Evolutionary conservation across 2,888 invertebrate species (phyloP).

Genomic region (Diloba caeruleocephala): DNA sequence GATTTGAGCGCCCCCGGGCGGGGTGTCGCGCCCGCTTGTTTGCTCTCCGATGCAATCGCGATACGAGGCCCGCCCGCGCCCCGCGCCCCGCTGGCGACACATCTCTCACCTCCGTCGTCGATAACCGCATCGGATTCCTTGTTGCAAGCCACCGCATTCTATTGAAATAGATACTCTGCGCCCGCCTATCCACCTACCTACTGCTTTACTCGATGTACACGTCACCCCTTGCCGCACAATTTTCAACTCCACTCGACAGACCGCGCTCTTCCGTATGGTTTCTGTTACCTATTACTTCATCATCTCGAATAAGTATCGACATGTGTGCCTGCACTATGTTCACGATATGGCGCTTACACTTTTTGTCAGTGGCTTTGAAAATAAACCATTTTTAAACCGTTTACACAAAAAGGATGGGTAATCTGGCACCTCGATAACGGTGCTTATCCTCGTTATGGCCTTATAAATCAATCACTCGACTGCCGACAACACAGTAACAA

Average conservation of each 20-base stretch:
- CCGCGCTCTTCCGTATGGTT: constrained; percentile 60
- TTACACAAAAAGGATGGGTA: constrained; percentile 43
- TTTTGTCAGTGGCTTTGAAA: constrained; percentile 19
- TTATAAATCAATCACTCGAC: constrained; percentile 73
- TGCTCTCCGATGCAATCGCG: constrained; percentile 89
- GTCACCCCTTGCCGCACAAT: constrained; percentile 70
- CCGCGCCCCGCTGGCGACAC: constrained; percentile 72
- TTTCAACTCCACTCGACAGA: constrained; percentile 66
- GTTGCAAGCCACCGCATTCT: constrained; percentile 86
- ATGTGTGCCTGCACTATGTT: constrained; percentile 15
- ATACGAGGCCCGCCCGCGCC: constrained; percentile 75
- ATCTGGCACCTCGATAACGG: constrained; percentile 55
- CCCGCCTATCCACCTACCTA: constrained; percentile 78
- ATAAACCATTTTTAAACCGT: constrained; percentile 42
- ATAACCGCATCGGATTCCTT: constrained; percentile 88
- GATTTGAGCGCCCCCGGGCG: constrained; percentile 84
- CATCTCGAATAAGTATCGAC: constrained; percentile 25
- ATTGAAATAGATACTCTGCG: constrained; percentile 84
- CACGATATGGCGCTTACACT: constrained; percentile 10
- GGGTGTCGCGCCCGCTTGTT: constrained; percentile 87
- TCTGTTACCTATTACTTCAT: constrained; percentile 57
- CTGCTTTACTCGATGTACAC: constrained; percentile 75
- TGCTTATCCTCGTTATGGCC: constrained; percentile 65
- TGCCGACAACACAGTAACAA: constrained; percentile 64
- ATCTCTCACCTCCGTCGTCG: constrained; percentile 86